Evolutionary conservation across 2,113 vertebrate species (phyloP), one percentile per base, ranked within the genome.

Genomic region (Cheilinus undulatus): DNA sequence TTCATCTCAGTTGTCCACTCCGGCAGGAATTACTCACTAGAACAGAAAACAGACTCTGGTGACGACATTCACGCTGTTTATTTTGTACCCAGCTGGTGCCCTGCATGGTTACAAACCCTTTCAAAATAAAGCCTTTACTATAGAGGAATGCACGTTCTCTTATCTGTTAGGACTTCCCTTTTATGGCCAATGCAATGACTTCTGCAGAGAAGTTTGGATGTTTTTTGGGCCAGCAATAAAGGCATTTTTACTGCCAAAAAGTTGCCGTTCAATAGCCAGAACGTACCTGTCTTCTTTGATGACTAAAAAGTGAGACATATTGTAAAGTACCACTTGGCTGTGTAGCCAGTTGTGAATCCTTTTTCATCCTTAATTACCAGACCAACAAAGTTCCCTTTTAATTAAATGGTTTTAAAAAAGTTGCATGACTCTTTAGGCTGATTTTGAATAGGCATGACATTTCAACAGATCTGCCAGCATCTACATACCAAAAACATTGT

Each of bases 1-100:
- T 82, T 76, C 66, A 69, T 76, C 75, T 80, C 74, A 60, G 69
- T 56, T 58, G 53, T 50, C 57, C 46, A 58, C 57, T 20, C 49
- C 11, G 50, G 36, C 27, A 13, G 24, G 50, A 38, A 67, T 76
- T 48, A 58, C 51, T 68, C 62, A 57, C 12, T 20, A 26, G 4
- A 19, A 51, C 43, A 49, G 17, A 48, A 24, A 49, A 36, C 57
- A 36, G 9, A 43, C 19, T 20, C 54, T 6, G 45, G 48, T 27
- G 38, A 34, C 22, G 22, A 3, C 58, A 15, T 48, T 46, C 5
- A 19, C 26, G 5, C 23, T 8, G 2, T 10, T 28, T 46, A 3
- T 3, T 10, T 54, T 24, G 13, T 23, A 27, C 38, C 70, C 46
- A 69, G 52, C 66, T 42, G 45, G 26, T 38, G 58, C 30, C 24